Conservation (phyloP, 1,140 invertebrate species). For the Copidosoma floridanum region DNA sequence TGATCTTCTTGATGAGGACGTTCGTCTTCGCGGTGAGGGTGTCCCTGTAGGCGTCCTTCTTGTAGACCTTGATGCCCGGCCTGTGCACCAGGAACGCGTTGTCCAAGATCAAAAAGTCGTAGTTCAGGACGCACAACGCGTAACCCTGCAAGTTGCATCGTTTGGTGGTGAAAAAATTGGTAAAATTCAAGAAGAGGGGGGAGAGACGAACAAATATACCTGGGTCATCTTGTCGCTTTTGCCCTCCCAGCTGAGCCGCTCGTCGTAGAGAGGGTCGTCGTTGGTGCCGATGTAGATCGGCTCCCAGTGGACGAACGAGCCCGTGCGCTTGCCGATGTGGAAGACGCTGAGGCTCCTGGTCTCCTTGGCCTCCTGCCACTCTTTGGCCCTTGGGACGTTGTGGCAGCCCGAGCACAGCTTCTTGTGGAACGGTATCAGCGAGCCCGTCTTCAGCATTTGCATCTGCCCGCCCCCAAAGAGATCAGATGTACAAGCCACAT, state of each 20-base stretch:
- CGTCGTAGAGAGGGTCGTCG: conserved; percentile 84
- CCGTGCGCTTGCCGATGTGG: conserved; percentile 78
- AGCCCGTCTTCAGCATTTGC: conserved; percentile 71
- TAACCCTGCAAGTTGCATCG: conserved; percentile 85
- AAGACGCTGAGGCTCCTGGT: conserved; percentile 74
- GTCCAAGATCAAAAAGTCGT: conserved; percentile 86
- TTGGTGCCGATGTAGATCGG: conserved; percentile 87
- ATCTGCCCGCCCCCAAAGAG: conserved; percentile 57
- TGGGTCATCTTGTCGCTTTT: conserved; percentile 94
- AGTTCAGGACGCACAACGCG: conserved; percentile 80
- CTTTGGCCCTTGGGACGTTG: conserved; percentile 79
- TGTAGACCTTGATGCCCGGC: conserved; percentile 80
- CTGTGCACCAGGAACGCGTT: conserved; percentile 87
- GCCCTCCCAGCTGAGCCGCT: conserved; percentile 84
- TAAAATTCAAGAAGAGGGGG: too few relatives aligned
- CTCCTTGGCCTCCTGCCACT: conserved; percentile 74
- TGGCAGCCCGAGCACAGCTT: conserved; percentile 86
- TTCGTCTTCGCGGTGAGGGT: conserved; percentile 76
- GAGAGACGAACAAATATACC: conserved; percentile 61
- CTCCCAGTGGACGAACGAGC: conserved; percentile 83
- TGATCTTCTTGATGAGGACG: conserved; percentile 75
- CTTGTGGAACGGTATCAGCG: conserved; percentile 88
- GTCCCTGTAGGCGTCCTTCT: conserved; percentile 73
- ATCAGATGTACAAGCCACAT: too few relatives aligned
- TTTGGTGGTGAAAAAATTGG: too few relatives aligned